A percentile compares a stretch with the other conserved stretches of the same genome.
Evolutionary conservation across 1,140 invertebrate species (phyloP).

Genomic region (Arctopsyche grandis): DNA sequence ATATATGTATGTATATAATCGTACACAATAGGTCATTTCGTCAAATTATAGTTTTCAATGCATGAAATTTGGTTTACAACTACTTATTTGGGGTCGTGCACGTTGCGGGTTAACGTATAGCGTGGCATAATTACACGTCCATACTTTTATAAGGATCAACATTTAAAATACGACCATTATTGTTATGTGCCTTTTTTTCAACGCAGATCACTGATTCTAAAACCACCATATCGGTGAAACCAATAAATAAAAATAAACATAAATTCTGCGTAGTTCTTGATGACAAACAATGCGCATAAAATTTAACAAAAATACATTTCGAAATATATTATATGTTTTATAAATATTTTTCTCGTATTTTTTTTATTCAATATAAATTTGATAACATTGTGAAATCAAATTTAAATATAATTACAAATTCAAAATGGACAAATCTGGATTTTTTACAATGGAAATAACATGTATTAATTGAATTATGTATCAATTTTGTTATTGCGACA

Average conservation of each 20-base stretch:
- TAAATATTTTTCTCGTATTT: no score
- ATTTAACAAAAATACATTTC: no score
- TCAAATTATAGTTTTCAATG: conserved; percentile 33
- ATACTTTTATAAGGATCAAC: conserved; percentile 34
- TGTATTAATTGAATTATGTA: no score
- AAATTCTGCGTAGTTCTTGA: no score
- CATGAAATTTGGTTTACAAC: conserved; percentile 32
- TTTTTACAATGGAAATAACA: not conserved
- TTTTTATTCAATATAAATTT: no score
- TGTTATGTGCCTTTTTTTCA: conserved; percentile 5
- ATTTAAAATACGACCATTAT: conserved; percentile 40
- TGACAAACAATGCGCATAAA: no score
- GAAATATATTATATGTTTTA: no score
- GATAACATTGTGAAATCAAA: no score
- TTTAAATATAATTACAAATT: no score
- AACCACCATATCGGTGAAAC: not conserved
- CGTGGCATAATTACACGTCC: conserved; percentile 22
- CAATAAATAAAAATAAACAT: not conserved
- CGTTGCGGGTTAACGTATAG: conserved; percentile 21
- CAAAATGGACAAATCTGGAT: not conserved
- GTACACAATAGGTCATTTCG: conserved; percentile 20
- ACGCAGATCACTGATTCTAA: not conserved
- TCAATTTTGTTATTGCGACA: no score
- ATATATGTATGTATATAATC: not conserved
- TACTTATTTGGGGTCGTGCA: conserved; percentile 36